Conservation (phyloP, 2,797 vertebrate species). For the Molossus molossus region DNA sequence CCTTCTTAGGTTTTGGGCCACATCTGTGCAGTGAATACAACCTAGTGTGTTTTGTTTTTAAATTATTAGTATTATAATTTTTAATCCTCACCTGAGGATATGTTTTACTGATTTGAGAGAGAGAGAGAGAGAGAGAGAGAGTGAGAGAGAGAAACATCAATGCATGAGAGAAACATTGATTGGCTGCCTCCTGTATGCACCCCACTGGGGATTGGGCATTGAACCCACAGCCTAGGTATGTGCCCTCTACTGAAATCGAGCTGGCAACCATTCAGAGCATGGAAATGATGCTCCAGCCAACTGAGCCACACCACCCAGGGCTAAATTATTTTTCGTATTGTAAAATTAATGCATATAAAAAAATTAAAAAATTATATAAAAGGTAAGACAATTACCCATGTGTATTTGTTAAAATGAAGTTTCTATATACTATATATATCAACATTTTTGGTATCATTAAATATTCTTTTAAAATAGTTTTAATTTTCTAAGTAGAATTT, state of each 20-base stretch:
- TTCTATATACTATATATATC: neutral
- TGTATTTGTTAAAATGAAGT: neutral
- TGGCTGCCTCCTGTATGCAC: neutral
- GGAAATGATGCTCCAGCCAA: neutral
- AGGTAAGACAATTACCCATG: neutral
- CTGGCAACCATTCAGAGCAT: neutral
- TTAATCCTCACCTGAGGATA: no score
- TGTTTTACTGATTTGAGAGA: no score
- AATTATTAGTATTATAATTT: neutral
- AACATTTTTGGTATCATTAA: neutral
- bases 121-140: no score
- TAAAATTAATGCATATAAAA: neutral
- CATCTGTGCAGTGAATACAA: neutral
- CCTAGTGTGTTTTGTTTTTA: neutral
- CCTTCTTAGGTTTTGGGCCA: neutral
- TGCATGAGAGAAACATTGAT: no score
- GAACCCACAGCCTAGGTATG: neutral
- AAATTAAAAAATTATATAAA: constrained; percentile 2
- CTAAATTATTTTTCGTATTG: neutral
- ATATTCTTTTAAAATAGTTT: neutral
- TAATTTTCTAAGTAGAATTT: neutral
- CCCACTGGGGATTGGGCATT: neutral
- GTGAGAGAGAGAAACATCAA: no score
- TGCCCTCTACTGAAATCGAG: neutral
- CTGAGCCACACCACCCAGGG: neutral